Evolutionary conservation across 2,888 invertebrate genomes (phyloP), one percentile per base, ranked within the genome.

Genomic region (Lepidocyrtoides sp.): DNA sequence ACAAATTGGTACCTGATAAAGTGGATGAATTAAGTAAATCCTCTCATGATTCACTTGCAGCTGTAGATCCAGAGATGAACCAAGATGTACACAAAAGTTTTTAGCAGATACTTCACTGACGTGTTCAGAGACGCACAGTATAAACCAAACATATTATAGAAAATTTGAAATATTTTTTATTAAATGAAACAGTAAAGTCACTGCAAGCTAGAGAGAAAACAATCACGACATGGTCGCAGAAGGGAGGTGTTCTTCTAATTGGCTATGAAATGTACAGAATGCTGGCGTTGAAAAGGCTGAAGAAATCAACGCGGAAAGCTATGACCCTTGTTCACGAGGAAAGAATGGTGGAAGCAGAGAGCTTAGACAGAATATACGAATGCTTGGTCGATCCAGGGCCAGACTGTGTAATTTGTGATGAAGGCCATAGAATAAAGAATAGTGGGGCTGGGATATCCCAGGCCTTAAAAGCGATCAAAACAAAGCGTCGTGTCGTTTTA

Each of bases 361-460:
- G 96, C 66, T 86, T 94, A 20, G 72, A 91, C 29, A 97, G 97
- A 95, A 97, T 98, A 95, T 97, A 98, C 94, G 96, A 96, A 93
- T 98, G 98, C 0, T 95, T 99, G 51, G 97, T 99, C 0, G 97
- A 97, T 94, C 99, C 99, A 0, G 99, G 99, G 0, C 99, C 99
- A 0, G 99, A 99, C 95, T 95, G 99, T 82, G 98, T 92, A 0
- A 98, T 99, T 92, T 99, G 99, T 95, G 99, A 99, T 94, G 99
- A 99, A 95, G 99, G 99, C 0, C 99, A 99, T 95, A 96, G 99
- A 23, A 99, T 99, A 93, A 99, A 99, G 95, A 99, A 99, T 95
- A 98, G 99, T 0, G 98, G 99, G 95, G 99, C 99, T 0, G 98
- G 98, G 92, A 99, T 99, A 94, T 99, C 99, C 0, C 97, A 98